A percentile compares a stretch with the other conserved stretches of the same genome.
Conservation (phyloP, 2,888 invertebrate genomes). For the Epinotia nisella region DNA sequence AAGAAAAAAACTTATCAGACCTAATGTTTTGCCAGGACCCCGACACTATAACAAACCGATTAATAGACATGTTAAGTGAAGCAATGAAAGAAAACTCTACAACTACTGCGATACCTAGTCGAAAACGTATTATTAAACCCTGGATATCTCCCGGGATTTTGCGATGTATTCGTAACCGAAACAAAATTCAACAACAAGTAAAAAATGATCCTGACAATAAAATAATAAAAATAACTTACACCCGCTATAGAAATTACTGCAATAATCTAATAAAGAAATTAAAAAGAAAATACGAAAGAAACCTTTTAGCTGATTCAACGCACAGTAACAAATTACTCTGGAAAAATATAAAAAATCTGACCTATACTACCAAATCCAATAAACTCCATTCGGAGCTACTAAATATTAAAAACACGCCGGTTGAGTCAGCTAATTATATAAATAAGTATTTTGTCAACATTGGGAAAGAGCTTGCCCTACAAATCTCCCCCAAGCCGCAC, state of each 20-base stretch:
- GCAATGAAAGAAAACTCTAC: conserved; percentile 1
- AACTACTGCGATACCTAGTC: neutral
- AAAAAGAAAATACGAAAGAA: conserved; percentile 18
- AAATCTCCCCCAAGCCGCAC: neutral
- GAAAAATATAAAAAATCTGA: conserved; percentile 5
- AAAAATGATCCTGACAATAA: neutral
- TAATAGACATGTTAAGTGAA: neutral
- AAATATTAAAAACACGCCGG: conserved; percentile 3
- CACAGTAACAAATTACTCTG: neutral
- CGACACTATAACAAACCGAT: neutral
- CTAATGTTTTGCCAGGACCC: conserved; percentile 8
- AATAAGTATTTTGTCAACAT: conserved; percentile 13
- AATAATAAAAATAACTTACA: conserved; percentile 8
- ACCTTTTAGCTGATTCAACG: neutral
- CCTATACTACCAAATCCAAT: conserved; percentile 1
- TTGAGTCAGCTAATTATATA: neutral
- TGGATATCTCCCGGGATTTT: neutral
- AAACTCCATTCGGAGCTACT: neutral
- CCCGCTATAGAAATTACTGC: conserved; percentile 13
- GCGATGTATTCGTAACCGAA: neutral
- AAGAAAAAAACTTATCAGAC: neutral
- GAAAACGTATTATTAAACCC: neutral
- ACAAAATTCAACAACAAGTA: neutral
- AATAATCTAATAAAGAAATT: conserved; percentile 18
- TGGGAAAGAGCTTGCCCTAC: conserved; percentile 11